Evolutionary conservation across 2,113 vertebrate species (phyloP).

Genomic region (Lophura nycthemera): DNA sequence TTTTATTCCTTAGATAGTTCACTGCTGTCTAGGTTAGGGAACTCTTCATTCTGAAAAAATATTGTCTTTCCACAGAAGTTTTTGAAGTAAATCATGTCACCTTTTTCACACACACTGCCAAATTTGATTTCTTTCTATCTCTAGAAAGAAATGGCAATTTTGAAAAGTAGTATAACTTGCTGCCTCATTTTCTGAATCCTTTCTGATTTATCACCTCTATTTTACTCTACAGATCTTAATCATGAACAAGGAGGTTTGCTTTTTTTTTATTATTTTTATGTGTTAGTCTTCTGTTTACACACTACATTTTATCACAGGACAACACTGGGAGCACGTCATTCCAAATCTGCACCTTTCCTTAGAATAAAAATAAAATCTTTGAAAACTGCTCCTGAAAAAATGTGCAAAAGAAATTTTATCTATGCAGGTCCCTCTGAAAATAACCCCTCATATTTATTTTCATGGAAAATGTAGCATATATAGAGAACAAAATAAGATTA

Average conservation of each 20-base stretch:
- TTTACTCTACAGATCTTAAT: background rate
- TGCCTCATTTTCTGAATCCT: background rate
- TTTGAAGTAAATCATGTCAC: background rate
- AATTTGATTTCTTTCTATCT: background rate
- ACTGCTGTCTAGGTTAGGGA: background rate
- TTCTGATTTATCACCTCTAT: background rate
- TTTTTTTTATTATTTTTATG: background rate
- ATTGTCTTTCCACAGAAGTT: background rate
- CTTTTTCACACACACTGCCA: background rate
- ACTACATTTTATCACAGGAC: background rate
- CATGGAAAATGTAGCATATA: too few relatives aligned
- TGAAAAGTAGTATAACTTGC: background rate
- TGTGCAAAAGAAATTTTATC: background rate
- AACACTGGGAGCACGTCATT: background rate
- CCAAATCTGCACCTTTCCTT: background rate
- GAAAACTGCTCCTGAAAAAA: background rate
- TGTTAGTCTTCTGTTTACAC: background rate
- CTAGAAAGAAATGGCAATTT: background rate
- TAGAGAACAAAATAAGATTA: too few relatives aligned
- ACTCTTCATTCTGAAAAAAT: background rate
- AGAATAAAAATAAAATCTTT: background rate
- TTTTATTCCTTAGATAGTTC: background rate
- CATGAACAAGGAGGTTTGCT: background rate
- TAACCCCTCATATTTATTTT: too few relatives aligned
- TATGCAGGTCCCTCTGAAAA: too few relatives aligned